Conservation (phyloP, 2,888 invertebrate genomes). For the Liopterus haemorrhoidalis region DNA sequence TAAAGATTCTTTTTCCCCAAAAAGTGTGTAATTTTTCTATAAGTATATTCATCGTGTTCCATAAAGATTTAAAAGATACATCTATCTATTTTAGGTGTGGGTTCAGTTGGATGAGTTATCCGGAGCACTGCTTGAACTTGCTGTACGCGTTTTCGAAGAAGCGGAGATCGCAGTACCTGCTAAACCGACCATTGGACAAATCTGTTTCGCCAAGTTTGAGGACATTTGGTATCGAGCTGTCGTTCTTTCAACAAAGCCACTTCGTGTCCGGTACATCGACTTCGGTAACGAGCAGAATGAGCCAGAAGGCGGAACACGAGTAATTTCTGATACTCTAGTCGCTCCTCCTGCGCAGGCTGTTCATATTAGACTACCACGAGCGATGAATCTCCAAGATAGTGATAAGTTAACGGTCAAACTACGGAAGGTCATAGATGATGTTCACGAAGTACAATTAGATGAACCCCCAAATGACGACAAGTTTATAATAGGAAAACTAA, state of each 20-base stretch:
- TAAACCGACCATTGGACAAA: conserved; percentile 26
- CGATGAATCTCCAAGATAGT: conserved; percentile 14
- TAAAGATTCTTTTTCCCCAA: too few relatives aligned
- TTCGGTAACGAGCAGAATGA: conserved; percentile 35
- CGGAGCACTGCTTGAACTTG: conserved; percentile 25
- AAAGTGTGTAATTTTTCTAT: too few relatives aligned
- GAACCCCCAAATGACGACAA: too few relatives aligned
- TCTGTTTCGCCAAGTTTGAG: conserved; percentile 31
- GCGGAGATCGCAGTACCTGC: conserved; percentile 15
- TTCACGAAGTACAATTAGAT: too few relatives aligned
- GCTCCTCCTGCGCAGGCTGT: conserved; percentile 33
- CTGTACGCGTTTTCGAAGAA: conserved; percentile 22
- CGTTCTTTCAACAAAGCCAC: conserved; percentile 29
- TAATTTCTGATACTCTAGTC: conserved; percentile 27
- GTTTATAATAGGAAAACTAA: conserved; percentile 1
- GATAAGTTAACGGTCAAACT: conserved; percentile 24
- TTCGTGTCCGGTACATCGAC: conserved; percentile 36
- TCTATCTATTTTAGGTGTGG: conserved; percentile 29
- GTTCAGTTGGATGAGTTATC: conserved; percentile 27
- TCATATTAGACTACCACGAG: conserved; percentile 26
- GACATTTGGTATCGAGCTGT: conserved; percentile 35
- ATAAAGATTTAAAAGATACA: too few relatives aligned
- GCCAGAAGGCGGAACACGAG: conserved; percentile 24
- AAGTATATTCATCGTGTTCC: too few relatives aligned
- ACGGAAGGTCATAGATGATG: conserved; percentile 14